Base-by-base conservation (phyloP, 2,888 invertebrate species). In the Drosophila aldrichi region DNA sequence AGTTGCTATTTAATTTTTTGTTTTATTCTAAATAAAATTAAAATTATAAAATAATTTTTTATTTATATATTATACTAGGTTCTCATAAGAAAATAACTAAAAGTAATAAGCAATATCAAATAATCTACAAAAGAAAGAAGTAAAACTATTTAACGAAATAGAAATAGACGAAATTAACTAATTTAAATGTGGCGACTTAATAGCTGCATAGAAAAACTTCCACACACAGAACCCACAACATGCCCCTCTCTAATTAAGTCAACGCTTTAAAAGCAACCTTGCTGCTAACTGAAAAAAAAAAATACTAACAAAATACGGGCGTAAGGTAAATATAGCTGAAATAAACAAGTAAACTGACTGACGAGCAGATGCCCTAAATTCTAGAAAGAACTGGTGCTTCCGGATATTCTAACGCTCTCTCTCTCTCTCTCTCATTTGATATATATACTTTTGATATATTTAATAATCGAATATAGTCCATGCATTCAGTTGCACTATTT, bases 201-300 rank as follows among this genome's bases (percentile, higher is more conserved):
- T 4, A 48, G 49, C 22, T 41, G 4, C 32, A 40, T 32, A 6
- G 9, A 14, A 14, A 52, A 32, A 38, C 7, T 10, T 32, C 12
- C 20, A 56, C 46, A 57, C 25, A 54, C n/a, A 38, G 16, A 36
- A 9, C 12, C 22, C 44, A 25, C 49, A 40, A 54, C 41, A 43
- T 16, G 36, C 41, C 12, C n/a, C 38, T 34, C 36, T 58, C 67
- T 85, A 77, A 82, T 82, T 86, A 78, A 80, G 70, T 70, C 55
- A 75, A 70, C 67, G 79, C 75, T 72, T 82, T 61, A 52, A 77
- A 60, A 56, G 59, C 82, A 82, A 69, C 74, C 81, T 76, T 82
- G 75, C 51, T 41, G 57, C 14, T 18, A 67, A 56, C 18, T 51
- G 14, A 34, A 49, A 46, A 67, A 46, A 67, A 65, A 67, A 65